phyloP scores from a whole-genome alignment of 92 coral and sea anemone genomes.

The Umimayanthus chanpuru region DNA sequence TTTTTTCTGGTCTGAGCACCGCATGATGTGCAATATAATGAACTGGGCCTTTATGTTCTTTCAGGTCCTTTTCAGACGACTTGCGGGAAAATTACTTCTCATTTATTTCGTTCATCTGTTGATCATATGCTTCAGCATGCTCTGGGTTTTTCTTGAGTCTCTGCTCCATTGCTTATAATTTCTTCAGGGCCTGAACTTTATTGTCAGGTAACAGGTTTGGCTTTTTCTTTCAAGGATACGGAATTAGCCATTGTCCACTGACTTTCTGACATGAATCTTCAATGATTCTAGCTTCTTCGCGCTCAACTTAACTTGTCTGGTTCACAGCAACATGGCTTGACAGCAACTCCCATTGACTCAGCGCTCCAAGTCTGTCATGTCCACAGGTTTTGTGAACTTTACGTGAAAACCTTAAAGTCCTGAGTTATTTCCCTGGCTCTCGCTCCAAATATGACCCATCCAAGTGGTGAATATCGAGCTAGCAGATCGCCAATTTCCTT shows the following conservation, averaged over 20 bases:
- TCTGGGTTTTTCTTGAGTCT: conserved; percentile 35
- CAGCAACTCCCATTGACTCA: conserved; percentile 51
- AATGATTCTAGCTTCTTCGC: conserved; percentile 59
- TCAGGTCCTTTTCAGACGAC: conserved; percentile 34
- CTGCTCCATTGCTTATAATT: conserved; percentile 33
- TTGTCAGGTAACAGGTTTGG: conserved; percentile 54
- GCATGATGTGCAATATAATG: conserved; percentile 67
- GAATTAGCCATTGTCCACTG: conserved; percentile 53
- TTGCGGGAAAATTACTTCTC: conserved; percentile 21
- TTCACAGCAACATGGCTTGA: conserved; percentile 41
- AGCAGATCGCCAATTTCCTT: conserved; percentile 59
- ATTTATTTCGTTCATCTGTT: too few relatives aligned
- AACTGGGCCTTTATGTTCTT: conserved; percentile 53
- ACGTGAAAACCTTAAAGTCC: conserved; percentile 14
- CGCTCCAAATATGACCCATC: conserved; percentile 74
- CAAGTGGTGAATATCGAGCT: conserved; percentile 53
- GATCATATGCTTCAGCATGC: conserved; percentile 56
- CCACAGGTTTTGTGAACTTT: conserved; percentile 32
- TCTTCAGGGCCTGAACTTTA: conserved; percentile 54
- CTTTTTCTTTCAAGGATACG: conserved; percentile 65
- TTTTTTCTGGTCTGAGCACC: conserved; percentile 51
- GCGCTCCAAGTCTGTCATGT: conserved; percentile 45
- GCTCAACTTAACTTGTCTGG: conserved; percentile 54
- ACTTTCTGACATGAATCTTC: conserved; percentile 54
- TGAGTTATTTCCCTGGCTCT: conserved; percentile 32